These are phyloP conservation scores for Brachionus rubens DNA, from an alignment of 1,140 invertebrate genomes.

Conservation along the genomic window DNA sequence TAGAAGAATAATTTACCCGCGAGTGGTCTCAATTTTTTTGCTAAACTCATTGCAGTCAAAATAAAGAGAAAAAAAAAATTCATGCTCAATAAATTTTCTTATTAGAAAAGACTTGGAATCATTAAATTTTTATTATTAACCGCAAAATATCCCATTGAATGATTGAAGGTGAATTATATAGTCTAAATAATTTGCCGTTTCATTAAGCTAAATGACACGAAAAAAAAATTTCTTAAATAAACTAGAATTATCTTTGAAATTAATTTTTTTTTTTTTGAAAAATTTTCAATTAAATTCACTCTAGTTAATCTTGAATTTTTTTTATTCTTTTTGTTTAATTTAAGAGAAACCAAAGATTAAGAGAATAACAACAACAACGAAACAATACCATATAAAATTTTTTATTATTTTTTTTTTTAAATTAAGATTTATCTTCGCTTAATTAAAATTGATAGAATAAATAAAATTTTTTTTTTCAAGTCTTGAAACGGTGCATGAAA, in stretches of 20 bases:
- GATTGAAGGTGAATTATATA: not conserved
- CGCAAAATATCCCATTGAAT: too few relatives aligned
- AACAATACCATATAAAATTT: too few relatives aligned
- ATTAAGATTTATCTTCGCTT: slow-evolving; percentile 39
- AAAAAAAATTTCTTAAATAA: slow-evolving; percentile 10
- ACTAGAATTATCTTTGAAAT: slow-evolving; percentile 1
- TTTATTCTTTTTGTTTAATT: not conserved
- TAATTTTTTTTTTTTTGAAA: too few relatives aligned
- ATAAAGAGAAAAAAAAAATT: too few relatives aligned
- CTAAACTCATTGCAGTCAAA: too few relatives aligned
- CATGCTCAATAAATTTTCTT: too few relatives aligned
- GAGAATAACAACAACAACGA: too few relatives aligned
- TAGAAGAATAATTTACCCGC: too few relatives aligned
- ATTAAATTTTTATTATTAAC: too few relatives aligned
- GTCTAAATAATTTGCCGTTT: not conserved
- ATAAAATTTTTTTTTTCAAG: slow-evolving; percentile 18
- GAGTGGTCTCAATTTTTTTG: too few relatives aligned
- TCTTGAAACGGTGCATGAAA: slow-evolving; percentile 41
- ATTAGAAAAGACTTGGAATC: too few relatives aligned
- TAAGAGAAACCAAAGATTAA: not conserved
- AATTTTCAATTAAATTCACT: slow-evolving; percentile 13
- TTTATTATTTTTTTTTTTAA: too few relatives aligned
- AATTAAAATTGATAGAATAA: slow-evolving; percentile 43
- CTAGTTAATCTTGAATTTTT: not conserved
- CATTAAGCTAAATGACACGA: slow-evolving; percentile 39